Base-by-base conservation (phyloP, 2,888 invertebrate genomes). In the Pasiphila rectangulata region DNA sequence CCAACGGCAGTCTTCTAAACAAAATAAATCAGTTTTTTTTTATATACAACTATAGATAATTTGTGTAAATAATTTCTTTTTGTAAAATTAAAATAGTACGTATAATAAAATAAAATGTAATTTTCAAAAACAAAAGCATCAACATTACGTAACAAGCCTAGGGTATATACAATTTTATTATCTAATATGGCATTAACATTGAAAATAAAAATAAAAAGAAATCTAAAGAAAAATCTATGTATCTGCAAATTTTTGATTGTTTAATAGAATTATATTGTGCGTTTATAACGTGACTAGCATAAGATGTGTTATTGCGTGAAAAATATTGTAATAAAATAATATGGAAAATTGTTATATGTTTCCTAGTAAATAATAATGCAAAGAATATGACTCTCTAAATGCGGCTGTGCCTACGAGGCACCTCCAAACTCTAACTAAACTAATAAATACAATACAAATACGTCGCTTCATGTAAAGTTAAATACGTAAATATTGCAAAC, bases 221-320 rank as follows among this genome's bases (percentile, higher is more conserved):
- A 49, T 44, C 43, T 59, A 57, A 60, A 63, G 59, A 56, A 54
- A 64, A 67, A 65, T 53, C 58, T 59, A 60, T 59, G 59, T 60
- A 63, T 63, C 63, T 70, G 67, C 54, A 51, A 61, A 60, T 57
- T 64, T 69, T 61, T 60, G 46, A 61, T 63, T 65, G 15, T 61
- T 68, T 67, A 70, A 75, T 72, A 79, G 72, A 72, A 76, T 72
- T 63, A 67, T 67, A 76, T 84, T 85, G 86, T 85, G 86, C 87
- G 85, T 80, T 82, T 74, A 75, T 75, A 83, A 78, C 73, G 69
- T 88, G 87, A 88, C 87, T 88, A 88, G 87, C 85, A 87, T 87
- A 79, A 83, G 83, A 82, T 70, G 79, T 84, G 83, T 84, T 87
- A 88, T 88, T 88, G 87, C 87, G 73, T 76, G 82, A 83, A 81